phyloP scores from a whole-genome alignment of 2,113 vertebrate genomes.

The Talpa occidentalis region DNA sequence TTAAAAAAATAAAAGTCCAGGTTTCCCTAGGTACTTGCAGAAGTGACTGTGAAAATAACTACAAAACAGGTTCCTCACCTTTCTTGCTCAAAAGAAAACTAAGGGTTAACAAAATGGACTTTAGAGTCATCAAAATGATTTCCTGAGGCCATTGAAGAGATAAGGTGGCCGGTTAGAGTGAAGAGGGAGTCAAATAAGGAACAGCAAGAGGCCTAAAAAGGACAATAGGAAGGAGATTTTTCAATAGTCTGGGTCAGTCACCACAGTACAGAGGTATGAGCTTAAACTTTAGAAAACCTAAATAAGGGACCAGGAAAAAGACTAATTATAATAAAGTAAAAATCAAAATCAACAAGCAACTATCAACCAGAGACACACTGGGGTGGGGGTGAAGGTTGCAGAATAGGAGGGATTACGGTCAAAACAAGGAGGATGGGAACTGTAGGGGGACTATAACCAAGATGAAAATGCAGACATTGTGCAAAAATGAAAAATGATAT shows the following conservation, averaged over 20 bases:
- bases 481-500: too few relatives aligned
- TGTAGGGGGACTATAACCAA: too few relatives aligned
- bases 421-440: too few relatives aligned
- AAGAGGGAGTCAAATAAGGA: not conserved
- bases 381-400: too few relatives aligned
- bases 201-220: not conserved
- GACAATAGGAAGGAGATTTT: not conserved
- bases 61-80: not conserved
- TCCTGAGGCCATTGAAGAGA: not conserved
- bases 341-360: too few relatives aligned
- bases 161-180: not conserved
- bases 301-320: too few relatives aligned
- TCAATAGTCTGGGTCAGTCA: not conserved
- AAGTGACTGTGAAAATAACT: not conserved
- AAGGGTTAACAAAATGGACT: not conserved
- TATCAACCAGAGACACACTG: too few relatives aligned
- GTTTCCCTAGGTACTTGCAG: not conserved
- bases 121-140: not conserved
- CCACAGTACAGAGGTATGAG: not conserved
- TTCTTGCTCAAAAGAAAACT: not conserved
- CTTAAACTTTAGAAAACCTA: too few relatives aligned
- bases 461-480: too few relatives aligned
- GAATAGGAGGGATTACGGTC: too few relatives aligned
- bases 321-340: too few relatives aligned
- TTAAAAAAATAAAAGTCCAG: not conserved